These are phyloP conservation scores for Eucera pruinosa DNA, from an alignment of 2,888 invertebrate species.

Conservation along the genomic window DNA sequence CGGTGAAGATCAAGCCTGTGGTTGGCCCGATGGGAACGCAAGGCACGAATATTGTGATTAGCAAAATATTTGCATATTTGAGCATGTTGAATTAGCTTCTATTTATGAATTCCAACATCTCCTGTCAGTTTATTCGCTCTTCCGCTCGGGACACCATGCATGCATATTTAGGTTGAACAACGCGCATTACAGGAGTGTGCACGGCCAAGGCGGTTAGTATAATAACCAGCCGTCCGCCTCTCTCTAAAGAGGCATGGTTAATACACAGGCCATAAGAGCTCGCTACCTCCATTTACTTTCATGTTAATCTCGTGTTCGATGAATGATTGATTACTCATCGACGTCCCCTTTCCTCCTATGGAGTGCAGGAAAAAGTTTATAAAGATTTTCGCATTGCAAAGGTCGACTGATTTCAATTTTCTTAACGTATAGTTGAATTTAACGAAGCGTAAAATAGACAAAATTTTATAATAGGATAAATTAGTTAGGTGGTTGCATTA, in stretches of 20 bases:
- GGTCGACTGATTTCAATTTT: too few relatives aligned
- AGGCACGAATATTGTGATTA: neutral
- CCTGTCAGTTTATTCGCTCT: neutral
- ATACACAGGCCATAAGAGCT: constrained; percentile 7
- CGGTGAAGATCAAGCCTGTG: too few relatives aligned
- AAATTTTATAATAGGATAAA: too few relatives aligned
- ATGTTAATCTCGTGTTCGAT: neutral
- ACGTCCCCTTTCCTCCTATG: too few relatives aligned
- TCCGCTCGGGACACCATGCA: neutral
- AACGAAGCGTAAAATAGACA: too few relatives aligned
- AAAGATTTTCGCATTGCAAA: too few relatives aligned
- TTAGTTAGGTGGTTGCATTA: too few relatives aligned
- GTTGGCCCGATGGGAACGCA: too few relatives aligned
- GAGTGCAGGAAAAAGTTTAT: too few relatives aligned
- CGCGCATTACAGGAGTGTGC: constrained; percentile 2
- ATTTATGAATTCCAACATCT: neutral
- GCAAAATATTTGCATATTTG: neutral
- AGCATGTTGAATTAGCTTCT: neutral
- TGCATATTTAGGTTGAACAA: constrained; percentile 23
- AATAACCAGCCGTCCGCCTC: constrained; percentile 27
- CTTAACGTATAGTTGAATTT: too few relatives aligned
- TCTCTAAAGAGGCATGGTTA: constrained; percentile 13
- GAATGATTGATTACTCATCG: too few relatives aligned
- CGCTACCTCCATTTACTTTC: constrained; percentile 3
- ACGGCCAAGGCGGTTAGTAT: constrained; percentile 25